phyloP scores from a whole-genome alignment of 1,140 invertebrate genomes.

The Atta texana region DNA sequence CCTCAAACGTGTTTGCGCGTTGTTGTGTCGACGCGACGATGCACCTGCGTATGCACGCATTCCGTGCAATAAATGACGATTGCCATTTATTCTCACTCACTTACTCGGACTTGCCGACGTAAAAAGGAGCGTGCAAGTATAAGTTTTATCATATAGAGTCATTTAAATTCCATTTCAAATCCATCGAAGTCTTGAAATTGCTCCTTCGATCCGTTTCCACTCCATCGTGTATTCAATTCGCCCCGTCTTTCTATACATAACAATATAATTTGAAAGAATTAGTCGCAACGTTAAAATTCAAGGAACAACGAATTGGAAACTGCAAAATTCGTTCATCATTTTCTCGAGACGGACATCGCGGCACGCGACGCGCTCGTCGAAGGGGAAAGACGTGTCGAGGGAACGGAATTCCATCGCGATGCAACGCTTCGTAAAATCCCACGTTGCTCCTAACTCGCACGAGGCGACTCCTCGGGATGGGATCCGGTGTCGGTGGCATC shows the following conservation, averaged over 20 bases:
- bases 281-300: background rate
- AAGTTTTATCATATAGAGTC: constrained; percentile 26
- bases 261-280: background rate
- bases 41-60: constrained; percentile 50
- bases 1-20: constrained; percentile 49
- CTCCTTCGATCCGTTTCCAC: background rate
- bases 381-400: background rate
- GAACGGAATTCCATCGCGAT: constrained; percentile 48
- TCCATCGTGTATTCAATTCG: background rate
- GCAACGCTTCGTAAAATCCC: constrained; percentile 48
- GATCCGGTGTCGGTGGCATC: constrained; percentile 57
- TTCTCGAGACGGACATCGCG: background rate
- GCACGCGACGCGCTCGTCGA: background rate
- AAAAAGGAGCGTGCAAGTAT: constrained; percentile 19
- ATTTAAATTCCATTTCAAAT: constrained; percentile 58
- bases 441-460: constrained; percentile 51
- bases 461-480: constrained; percentile 44
- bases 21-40: constrained; percentile 8
- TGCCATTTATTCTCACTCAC: constrained; percentile 18
- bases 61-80: constrained; percentile 41
- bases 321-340: background rate
- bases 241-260: background rate
- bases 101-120: constrained; percentile 32
- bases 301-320: background rate
- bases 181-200: constrained; percentile 21